Evolutionary conservation across 1,140 invertebrate species (phyloP), one percentile per base, ranked within the genome.

Genomic region (Coboldia fuscipes): DNA sequence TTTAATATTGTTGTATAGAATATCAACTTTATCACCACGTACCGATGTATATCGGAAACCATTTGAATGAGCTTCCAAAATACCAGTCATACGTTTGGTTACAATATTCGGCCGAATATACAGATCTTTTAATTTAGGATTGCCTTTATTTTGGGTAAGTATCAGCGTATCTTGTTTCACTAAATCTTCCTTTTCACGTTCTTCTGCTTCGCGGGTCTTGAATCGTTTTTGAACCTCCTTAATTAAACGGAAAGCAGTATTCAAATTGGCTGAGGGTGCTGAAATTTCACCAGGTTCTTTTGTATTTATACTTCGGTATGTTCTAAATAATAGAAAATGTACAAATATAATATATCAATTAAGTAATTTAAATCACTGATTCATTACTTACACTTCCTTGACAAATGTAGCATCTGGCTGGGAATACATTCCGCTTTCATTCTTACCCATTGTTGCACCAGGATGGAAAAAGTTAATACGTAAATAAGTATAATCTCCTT

Each of bases 181-280:
- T 32, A 98, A 70, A 65, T 88, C 82, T 57, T 98, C 94, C 44
- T 96, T 97, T 56, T 99, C 94, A 41, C 88, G 73, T 59, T 98
- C 93, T 59, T 99, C 94, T 1, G 90, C 89, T 60, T 98, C 96
- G 37, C 93, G 64, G 0, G 89, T 97, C 61, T 94, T 96, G 51
- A 90, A 98, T 50, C 89, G 93, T 54, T 98, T 97, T 58, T 99
- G 96, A 20, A 98, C 89, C 64, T 98, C 94, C 58, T 99, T 99
- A 45, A 99, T 98, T 7, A 97, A 62, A 36, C 93, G 68, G 55
- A 94, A 97, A 2, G 90, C 90, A 20, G 88, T 97, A 48, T 90
- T 94, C 6, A 99, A 61, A 58, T 98, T 99, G 1, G 83, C 74
- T 1, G 92, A 97, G 0, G 94, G 88, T 1, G 93, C 79, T 4